Base-by-base conservation (phyloP, 2,888 invertebrate species). In the Carterocephalus palaemon region DNA sequence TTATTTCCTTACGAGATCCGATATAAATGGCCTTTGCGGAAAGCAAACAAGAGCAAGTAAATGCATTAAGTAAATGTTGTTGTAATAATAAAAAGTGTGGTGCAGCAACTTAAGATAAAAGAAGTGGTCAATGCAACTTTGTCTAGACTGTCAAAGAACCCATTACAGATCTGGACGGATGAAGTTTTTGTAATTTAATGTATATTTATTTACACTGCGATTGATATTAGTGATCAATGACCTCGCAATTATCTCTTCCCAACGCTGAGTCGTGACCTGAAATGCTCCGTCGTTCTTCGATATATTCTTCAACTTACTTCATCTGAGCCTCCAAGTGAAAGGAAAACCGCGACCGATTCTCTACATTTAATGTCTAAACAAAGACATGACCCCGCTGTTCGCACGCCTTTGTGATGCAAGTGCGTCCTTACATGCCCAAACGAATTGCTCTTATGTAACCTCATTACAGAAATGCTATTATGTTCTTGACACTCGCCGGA, bases 311-410 rank as follows among this genome's bases (percentile, higher is more conserved):
- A 67, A 61, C 61, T 67, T 59, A 63, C 61, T 66, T 28, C 28
- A 12, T 61, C 60, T 58, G 54, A n/a, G n/a, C n/a, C n/a, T 55
- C 57, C 62, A 74, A 81, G 83, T 83, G 83, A 84, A 83, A 83
- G 83, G 81, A 72, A 66, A 67, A 57, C 64, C 53, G 62, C 68
- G 71, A 73, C 74, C 74, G 64, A 66, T 73, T 73, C 64, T 34
- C 34, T 34, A 34, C 26, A 34, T 15, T 33, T 42, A 34, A 42
- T 34, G 34, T 59, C 64, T 60, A 61, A 63, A 68, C 67, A 70
- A 70, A 67, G 70, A 69, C 69, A 65, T 68, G 67, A 70, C 60
- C 70, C 42, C 42, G 34, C 56, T 63, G 64, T 74, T 79, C 76
- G 68, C 75, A 77, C 75, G 74, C 65, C 63, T 71, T 72, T 72